A percentile compares a stretch with the other conserved stretches of the same genome.
phyloP scores from a whole-genome alignment of 2,113 vertebrate species.

The Rhineura floridana region DNA sequence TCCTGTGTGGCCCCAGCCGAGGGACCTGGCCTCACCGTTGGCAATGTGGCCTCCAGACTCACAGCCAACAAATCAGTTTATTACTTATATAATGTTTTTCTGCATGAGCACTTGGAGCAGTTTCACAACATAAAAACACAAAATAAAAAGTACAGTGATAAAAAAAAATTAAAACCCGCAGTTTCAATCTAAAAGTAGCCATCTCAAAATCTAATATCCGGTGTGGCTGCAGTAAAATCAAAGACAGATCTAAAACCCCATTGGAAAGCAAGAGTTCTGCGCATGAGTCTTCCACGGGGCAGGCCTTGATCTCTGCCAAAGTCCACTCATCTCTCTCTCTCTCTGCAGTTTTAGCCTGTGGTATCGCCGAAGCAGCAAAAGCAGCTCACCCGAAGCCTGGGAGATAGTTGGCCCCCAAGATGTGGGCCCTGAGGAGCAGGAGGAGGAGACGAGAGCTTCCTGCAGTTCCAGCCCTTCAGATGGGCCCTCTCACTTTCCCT shows the following conservation, averaged over 20 bases:
- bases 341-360: conserved; percentile 87
- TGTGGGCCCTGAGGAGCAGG: neutral
- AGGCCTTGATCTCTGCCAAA: neutral
- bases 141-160: neutral
- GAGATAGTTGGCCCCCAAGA: conserved; percentile 82
- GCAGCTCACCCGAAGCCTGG: conserved; percentile 73
- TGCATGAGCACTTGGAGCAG: too few relatives aligned
- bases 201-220: neutral
- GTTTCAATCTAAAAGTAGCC: neutral
- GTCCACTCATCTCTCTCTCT: conserved; percentile 46
- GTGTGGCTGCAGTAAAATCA: neutral
- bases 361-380: conserved; percentile 74
- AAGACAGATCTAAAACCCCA: neutral
- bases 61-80: too few relatives aligned
- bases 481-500: accelerated
- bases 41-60: neutral
- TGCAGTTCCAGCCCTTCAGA: accelerated
- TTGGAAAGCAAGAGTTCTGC: neutral
- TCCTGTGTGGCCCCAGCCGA: too few relatives aligned
- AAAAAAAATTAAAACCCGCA: neutral
- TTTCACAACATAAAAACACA: neutral
- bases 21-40: neutral
- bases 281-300: neutral
- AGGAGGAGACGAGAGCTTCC: neutral
- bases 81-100: too few relatives aligned